Conservation (phyloP, 2,113 vertebrate species). For the Otus sunia region DNA sequence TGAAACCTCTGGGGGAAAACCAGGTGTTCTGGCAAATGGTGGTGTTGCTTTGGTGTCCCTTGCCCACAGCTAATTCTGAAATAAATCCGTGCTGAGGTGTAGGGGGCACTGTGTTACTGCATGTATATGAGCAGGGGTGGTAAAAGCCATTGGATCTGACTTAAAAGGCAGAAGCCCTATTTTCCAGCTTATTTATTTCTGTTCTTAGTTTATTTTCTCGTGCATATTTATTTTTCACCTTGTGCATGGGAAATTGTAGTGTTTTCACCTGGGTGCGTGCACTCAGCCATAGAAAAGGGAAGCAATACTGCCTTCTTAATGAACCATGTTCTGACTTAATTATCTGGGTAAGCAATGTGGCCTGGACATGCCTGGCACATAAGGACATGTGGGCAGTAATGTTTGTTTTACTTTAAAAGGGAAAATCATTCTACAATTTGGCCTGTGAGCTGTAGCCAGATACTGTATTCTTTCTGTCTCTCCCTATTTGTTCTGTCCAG, state of each 20-base stretch:
- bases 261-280: neutral
- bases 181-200: slow-evolving; percentile 1
- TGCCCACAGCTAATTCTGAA: neutral
- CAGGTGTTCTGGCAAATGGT: slow-evolving; percentile 12
- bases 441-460: neutral
- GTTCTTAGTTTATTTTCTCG: neutral
- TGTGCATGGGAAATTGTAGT: neutral
- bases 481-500: neutral
- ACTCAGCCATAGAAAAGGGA: neutral
- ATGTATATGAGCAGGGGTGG: neutral
- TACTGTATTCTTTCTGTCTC: neutral
- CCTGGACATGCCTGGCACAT: neutral
- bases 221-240: neutral
- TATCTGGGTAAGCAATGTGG: neutral
- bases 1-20: neutral
- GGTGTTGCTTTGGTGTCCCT: neutral
- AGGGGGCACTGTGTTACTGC: neutral
- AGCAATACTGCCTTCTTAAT: neutral
- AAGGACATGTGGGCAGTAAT: neutral
- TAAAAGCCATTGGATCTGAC: neutral
- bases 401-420: neutral
- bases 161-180: neutral
- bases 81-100: neutral
- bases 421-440: neutral
- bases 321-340: neutral